Base-by-base conservation (phyloP, 2,797 vertebrate genomes). In the Fratercula arctica region DNA sequence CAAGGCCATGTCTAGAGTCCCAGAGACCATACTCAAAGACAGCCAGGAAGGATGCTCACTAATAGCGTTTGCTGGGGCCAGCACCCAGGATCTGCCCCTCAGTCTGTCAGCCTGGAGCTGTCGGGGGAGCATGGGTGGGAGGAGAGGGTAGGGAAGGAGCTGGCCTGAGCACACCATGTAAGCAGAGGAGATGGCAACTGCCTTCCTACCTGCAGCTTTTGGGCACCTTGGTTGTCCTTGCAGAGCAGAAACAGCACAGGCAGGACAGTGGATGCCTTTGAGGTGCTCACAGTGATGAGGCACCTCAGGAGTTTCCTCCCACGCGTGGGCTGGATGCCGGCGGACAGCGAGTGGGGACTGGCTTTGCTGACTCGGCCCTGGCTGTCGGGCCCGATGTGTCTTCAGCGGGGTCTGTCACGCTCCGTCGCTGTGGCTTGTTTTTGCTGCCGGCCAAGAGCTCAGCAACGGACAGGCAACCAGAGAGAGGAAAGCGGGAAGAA, bases 181-280 rank as follows among this genome's bases (percentile, higher is more conserved):
- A 25, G 37, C 20, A 18, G 26, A 43, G 20, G 19, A 24, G n/a
- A 4, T 17, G 37, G 41, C 28, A 87, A 4, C 19, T 5, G 3
- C 82, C 37, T 41, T 64, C 60, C n/a, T 46, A 35, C 39, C 60
- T 24, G 24, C 33, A 28, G 43, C 28, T 66, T 63, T 41, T 1
- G 1, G 45, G 35, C 35, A 74, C 29, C 54, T 53, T 1, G 0
- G 13, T n/a, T 43, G 39, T 68, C 46, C 51, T 10, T 0, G 3
- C 39, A 12, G 57, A 35, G 57, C 72, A 20, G 33, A 12, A n/a
- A 10, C 31, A 39, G 35, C 1, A 0, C 70, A 12, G 45, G n/a
- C 33, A 61, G 41, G 43, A 60, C 0, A 0, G n/a, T 5, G 1
- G n/a, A 43, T 14, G 35, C 2, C 2, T 18, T 13, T 1, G 0